Percentiles rank a stretch among this genome's conserved stretches.
These are phyloP conservation scores for Tetrapedia diversipes DNA, from an alignment of 2,888 invertebrate genomes.

Conservation along the genomic window DNA sequence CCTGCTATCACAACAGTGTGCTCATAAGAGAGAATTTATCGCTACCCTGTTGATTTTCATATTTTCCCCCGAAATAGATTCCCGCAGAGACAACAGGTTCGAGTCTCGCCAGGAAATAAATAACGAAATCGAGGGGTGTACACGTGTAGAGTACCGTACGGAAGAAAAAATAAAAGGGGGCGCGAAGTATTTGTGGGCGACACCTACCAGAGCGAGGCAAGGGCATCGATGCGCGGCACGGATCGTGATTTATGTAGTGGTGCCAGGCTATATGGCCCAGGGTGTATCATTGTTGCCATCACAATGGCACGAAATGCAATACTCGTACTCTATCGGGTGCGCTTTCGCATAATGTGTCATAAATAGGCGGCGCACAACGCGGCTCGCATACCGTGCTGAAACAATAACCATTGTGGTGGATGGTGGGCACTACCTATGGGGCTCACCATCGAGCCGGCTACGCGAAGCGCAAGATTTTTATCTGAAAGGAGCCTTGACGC, in stretches of 20 bases:
- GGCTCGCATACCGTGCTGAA: constrained; percentile 78
- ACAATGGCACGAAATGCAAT: constrained; percentile 79
- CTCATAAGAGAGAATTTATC: too few species aligned
- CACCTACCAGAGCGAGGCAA: constrained; percentile 50
- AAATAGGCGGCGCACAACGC: constrained; percentile 80
- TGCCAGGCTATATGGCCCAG: constrained; percentile 69
- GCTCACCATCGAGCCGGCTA: constrained; percentile 46
- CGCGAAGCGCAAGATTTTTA: constrained; percentile 76
- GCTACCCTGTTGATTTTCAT: too few species aligned
- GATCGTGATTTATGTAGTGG: constrained; percentile 77
- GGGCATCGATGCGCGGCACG: constrained; percentile 55
- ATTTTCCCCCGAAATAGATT: too few species aligned
- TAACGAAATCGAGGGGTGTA: too few species aligned
- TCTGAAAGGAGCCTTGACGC: constrained; percentile 66
- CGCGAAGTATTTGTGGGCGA: constrained; percentile 58
- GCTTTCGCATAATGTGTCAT: constrained; percentile 83
- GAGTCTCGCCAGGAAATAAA: too few species aligned
- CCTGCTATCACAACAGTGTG: too few species aligned
- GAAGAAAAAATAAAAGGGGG: constrained; percentile 15
- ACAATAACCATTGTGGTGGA: constrained; percentile 82
- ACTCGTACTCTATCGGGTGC: constrained; percentile 79
- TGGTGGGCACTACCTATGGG: constrained; percentile 63
- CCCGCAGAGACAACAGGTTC: too few species aligned
- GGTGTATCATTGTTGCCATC: constrained; percentile 80
- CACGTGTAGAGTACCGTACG: too few species aligned